Base-by-base conservation (phyloP, 2,113 vertebrate species). In the Mobula hypostoma region DNA sequence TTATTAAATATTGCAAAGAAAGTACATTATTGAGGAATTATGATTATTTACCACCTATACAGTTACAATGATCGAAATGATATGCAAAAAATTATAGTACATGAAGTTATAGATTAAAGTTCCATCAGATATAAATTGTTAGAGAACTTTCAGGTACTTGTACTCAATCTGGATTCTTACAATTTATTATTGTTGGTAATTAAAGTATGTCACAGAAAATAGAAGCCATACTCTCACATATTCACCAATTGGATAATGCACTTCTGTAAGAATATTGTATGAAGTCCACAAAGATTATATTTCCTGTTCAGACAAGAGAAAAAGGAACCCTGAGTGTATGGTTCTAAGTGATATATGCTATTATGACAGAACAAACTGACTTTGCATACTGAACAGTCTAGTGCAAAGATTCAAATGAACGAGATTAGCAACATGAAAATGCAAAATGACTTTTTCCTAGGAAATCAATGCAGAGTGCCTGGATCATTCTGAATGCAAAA, bases 301-400 rank as follows among this genome's bases (percentile, higher is more conserved):
- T 92, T 72, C 36, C 66, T 92, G 88, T 63, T 92, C 88, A 92
- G 88, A 70, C 66, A 70, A 70, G 66, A 48, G 48, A 48, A 48
- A 48, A 48, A 48, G 48, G 48, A 48, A 66, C 68, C 88, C 14
- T 70, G 36, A 63, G 66, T 92, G 88, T 92, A 70, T 70, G 66
- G 66, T 92, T 92, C 66, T 70, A 92, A 92, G 66, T 92, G 88
- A 68, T 92, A 92, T 70, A 32, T 92, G 88, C 88, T 92, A 92
- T 92, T 70, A 92, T 92, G 88, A 92, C 88, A 92, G 88, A 70
- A 63, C 88, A 24, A n/a, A 92, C 66, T 92, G 88, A 92, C 88
- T 70, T 70, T 68, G 88, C 70, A 92, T 92, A 92, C 88, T 72
- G 68, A 92, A 92, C 32, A 92, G 87, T n/a, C 14, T 68, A 66